Evolutionary conservation across 2,797 vertebrate genomes (phyloP), one percentile per base, ranked within the genome.

Genomic region (Cossypha heuglini): DNA sequence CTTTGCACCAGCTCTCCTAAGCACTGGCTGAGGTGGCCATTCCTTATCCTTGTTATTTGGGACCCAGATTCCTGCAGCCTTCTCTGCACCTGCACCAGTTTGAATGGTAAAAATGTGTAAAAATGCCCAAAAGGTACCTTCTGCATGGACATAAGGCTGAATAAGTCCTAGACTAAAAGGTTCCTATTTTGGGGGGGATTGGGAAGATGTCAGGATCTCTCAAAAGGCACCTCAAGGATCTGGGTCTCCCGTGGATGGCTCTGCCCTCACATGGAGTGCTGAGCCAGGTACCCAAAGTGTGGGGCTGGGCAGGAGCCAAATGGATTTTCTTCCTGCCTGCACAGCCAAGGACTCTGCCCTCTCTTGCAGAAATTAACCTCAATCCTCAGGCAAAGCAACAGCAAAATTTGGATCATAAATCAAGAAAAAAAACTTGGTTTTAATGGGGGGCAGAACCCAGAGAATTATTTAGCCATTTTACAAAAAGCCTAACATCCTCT

Each of bases 181-280:
- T 74, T 86, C 59, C 16, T 43, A 0, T 37, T 77, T 37, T 18
- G n/a, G 12, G 17, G 38, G 31, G 7, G 3, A 35, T 19, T 64
- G 42, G 26, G 74, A 45, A 78, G 57, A 43, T 48, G 25, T 52
- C 31, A 17, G 62, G 62, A 45, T 46, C 82, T 59, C 74, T 33
- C 28, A 15, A 38, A 51, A 52, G 52, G 64, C 35, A 51, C 31
- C 40, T 52, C 35, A 43, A 37, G 42, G 68, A n/a, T n/a, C 31
- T 42, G 69, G 20, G 24, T 66, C 16, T 55, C 42, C 33, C 1
- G 1, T 10, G 42, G 54, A 9, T 43, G 49, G 71, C 52, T 31
- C 24, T 37, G 54, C 18, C 48, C 49, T 37, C 0, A 0, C 6
- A 0, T 0, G 29, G 22, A 63, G 24, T 0, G 0, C 55, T 4